Percentiles rank a stretch among this genome's conserved stretches.
Conservation (phyloP, 2,888 invertebrate genomes). For the Leucoptera coffeella region DNA sequence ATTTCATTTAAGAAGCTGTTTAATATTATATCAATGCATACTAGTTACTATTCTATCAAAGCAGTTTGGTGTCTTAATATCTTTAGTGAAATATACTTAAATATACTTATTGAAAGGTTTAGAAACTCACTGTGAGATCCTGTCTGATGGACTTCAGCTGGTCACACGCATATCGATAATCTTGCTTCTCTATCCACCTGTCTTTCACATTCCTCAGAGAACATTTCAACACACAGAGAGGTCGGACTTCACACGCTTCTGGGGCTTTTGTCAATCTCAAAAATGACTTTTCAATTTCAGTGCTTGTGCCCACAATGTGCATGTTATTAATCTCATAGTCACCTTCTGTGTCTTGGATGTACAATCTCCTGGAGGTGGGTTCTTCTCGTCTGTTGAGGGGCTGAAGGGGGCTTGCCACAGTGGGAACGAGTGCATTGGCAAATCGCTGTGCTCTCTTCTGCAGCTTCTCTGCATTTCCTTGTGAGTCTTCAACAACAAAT, state of each 20-base stretch:
- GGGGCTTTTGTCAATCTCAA: constrained; percentile 95
- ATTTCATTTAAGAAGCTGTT: too few relatives aligned
- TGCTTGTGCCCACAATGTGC: constrained; percentile 92
- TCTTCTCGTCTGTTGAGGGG: constrained; percentile 21
- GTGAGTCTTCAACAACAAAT: constrained; percentile 60
- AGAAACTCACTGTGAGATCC: constrained; percentile 85
- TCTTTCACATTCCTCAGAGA: constrained; percentile 87
- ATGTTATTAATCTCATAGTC: constrained; percentile 81
- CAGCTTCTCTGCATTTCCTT: constrained; percentile 71
- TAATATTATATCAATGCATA: too few relatives aligned
- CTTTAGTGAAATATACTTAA: constrained; percentile 1
- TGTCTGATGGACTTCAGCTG: constrained; percentile 98
- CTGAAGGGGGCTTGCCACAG: constrained; percentile 40
- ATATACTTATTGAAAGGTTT: background rate
- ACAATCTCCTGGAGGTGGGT: constrained; percentile 18
- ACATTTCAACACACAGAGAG: constrained; percentile 75
- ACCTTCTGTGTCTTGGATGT: constrained; percentile 57
- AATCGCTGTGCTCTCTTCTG: constrained; percentile 90
- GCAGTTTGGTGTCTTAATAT: too few relatives aligned
- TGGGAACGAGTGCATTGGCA: constrained; percentile 44
- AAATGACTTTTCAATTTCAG: constrained; percentile 93
- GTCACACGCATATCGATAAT: constrained; percentile 96
- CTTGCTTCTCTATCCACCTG: constrained; percentile 83
- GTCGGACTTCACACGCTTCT: constrained; percentile 85
- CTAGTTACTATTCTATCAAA: too few relatives aligned